Base-by-base conservation (phyloP, 2,797 vertebrate genomes). In the Anguilla marmorata region DNA sequence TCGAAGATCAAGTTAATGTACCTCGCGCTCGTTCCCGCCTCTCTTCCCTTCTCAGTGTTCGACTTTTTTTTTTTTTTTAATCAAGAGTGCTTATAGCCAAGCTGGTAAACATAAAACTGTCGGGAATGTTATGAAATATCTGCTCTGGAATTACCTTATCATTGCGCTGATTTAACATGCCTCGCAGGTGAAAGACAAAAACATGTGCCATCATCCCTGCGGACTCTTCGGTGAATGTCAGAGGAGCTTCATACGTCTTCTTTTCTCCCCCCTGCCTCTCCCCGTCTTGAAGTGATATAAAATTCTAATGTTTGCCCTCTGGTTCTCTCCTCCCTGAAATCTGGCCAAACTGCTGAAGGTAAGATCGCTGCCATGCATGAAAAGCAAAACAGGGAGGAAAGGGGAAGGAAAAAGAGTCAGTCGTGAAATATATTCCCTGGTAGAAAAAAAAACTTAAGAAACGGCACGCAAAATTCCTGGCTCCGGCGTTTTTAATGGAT, bases 151-250 rank as follows among this genome's bases (percentile, higher is more conserved):
- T 98, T 97, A 98, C 97, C 97, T 97, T 97, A 98, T 97, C 97
- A 96, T 96, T 93, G 95, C 95, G 94, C 95, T 97, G 97, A 98
- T 98, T 98, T 97, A 98, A 96, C 95, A 97, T 97, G 97, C 97
- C 97, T 98, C 97, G 97, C 97, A 98, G 98, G 97, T 97, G 95
- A 97, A 95, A 97, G 95, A 96, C 95, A 97, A 97, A 97, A 97
- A 97, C 96, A 96, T 97, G 95, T 97, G 95, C 96, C 95, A 94
- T 94, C 94, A 93, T 95, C 95, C 95, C 95, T 93, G 93, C 95
- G 96, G 96, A 96, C 95, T 95, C 95, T 96, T 96, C 96, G 94
- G 91, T 94, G 96, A 96, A 96, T 97, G 96, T 96, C 97, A 97
- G 96, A 96, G 95, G 93, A 95, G 94, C 94, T 96, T 96, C 96